Evolutionary conservation across 2,888 invertebrate species (phyloP).

Genomic region (Dastarcus helophoroides): DNA sequence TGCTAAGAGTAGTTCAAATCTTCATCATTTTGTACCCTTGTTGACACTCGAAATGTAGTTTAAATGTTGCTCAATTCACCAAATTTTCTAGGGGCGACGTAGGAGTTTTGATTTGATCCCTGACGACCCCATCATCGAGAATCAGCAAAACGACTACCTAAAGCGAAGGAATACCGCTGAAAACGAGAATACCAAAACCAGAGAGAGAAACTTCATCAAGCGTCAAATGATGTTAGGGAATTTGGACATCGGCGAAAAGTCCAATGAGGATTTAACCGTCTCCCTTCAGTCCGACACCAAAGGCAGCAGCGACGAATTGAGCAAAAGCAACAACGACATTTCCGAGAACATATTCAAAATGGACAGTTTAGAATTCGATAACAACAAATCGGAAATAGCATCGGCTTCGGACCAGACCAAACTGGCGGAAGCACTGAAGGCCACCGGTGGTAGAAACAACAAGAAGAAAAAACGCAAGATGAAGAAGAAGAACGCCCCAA

Average conservation of each 20-base stretch:
- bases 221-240: conserved; percentile 36
- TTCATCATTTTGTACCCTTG: too few species aligned
- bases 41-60: too few species aligned
- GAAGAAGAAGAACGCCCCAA: conserved; percentile 66
- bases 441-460: conserved; percentile 34
- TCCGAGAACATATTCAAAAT: conserved; percentile 57
- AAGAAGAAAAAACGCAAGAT: conserved; percentile 74
- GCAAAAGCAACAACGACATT: conserved; percentile 32
- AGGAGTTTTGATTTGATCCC: conserved; percentile 31
- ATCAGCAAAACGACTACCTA: conserved; percentile 56
- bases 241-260: conserved; percentile 33
- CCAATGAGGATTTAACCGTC: conserved; percentile 31
- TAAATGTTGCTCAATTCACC: too few species aligned
- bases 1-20: too few species aligned
- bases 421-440: conserved; percentile 5
- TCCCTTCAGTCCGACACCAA: conserved; percentile 28
- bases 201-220: conserved; percentile 34
- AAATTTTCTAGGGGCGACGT: conserved; percentile 28
- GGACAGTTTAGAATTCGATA: conserved; percentile 47
- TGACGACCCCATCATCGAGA: conserved; percentile 37
- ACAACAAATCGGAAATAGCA: conserved; percentile 21
- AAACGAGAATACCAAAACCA: conserved; percentile 28
- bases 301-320: conserved; percentile 30
- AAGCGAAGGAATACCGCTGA: conserved; percentile 44
- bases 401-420: conserved; percentile 4